Evolutionary conservation across 2,888 invertebrate species (phyloP).

Genomic region (Lacanobia oleracea): DNA sequence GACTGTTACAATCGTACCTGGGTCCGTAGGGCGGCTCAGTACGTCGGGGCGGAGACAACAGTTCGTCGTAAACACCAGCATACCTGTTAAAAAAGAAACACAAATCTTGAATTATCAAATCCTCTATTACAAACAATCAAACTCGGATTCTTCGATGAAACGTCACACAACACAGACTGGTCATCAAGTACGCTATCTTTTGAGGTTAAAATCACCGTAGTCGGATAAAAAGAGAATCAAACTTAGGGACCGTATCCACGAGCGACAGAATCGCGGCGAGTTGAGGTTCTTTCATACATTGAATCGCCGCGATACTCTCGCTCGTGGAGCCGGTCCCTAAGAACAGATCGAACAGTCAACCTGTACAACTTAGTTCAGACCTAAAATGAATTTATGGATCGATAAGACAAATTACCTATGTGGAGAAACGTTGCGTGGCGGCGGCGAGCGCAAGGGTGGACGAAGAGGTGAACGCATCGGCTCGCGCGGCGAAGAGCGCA

Average conservation of each 20-base stretch:
- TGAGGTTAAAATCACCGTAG: not conserved
- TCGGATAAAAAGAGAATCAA: not conserved
- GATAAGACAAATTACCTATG: slow-evolving; percentile 72
- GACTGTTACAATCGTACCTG: slow-evolving; percentile 89
- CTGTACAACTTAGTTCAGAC: not conserved
- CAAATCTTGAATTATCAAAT: not conserved
- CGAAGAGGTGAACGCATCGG: slow-evolving; percentile 71
- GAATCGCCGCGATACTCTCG: too few relatives aligned
- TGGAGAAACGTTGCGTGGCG: slow-evolving; percentile 76
- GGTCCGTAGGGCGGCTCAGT: slow-evolving; percentile 88
- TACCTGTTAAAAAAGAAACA: slow-evolving; percentile 76
- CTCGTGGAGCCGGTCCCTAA: too few relatives aligned
- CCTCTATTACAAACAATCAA: not conserved
- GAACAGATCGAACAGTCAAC: too few relatives aligned
- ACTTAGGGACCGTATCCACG: too few relatives aligned
- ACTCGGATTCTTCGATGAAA: not conserved
- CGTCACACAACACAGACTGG: not conserved
- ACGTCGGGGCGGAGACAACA: slow-evolving; percentile 88
- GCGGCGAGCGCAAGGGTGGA: slow-evolving; percentile 59
- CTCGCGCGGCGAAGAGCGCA: slow-evolving; percentile 69
- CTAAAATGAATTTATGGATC: not conserved
- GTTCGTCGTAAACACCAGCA: slow-evolving; percentile 87
- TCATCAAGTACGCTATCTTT: not conserved
- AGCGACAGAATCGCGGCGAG: too few relatives aligned
- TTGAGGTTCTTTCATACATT: too few relatives aligned